Evolutionary conservation across 2,888 invertebrate species (phyloP), one percentile per base, ranked within the genome.

Genomic region (Diaperis boleti): DNA sequence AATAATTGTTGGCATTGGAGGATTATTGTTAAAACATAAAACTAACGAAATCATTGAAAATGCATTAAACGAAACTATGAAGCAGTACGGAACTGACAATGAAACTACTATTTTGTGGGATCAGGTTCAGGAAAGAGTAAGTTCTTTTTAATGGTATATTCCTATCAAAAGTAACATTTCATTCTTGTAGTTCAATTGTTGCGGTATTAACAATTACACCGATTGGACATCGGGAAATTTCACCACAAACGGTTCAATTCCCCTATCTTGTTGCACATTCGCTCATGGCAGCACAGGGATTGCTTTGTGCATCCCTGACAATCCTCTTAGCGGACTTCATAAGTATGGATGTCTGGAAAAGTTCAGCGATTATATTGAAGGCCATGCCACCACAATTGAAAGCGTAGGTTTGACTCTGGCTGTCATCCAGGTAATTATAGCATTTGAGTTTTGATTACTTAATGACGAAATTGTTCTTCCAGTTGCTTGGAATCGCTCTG

Each of bases 401-500:
- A 90, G 90, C 3, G 90, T 92, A 11, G 95, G 92, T 2, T 84
- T 94, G 49, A 91, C 90, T 10, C 88, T 96, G 42, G 94, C 95
- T 59, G 83, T 92, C 66, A 85, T 96, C 66, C 95, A 96, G 90
- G 95, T 95, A 81, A 73, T 14, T n/a, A 1, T 17, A n/a, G 6
- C 1, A 15, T n/a, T 17, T 8, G 7, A 47, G 29, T 18, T 15
- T 50, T 17, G 7, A 7, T 3, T 2, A 5, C n/a, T 5, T 11
- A 13, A 33, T 10, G 22, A 22, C 4, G 22, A 3, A 50, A 20
- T 35, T 31, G n/a, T 54, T 41, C 39, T 81, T 89, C 70, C 85
- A 93, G 94, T 84, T 96, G 41, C 83, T 96, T 74, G 95, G 95
- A 45, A 92, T 96, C 65, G 83, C 93, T 64, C 93, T 95, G 79